Evolutionary conservation across 2,888 invertebrate genomes (phyloP).

Genomic region (Orthosia incerta): DNA sequence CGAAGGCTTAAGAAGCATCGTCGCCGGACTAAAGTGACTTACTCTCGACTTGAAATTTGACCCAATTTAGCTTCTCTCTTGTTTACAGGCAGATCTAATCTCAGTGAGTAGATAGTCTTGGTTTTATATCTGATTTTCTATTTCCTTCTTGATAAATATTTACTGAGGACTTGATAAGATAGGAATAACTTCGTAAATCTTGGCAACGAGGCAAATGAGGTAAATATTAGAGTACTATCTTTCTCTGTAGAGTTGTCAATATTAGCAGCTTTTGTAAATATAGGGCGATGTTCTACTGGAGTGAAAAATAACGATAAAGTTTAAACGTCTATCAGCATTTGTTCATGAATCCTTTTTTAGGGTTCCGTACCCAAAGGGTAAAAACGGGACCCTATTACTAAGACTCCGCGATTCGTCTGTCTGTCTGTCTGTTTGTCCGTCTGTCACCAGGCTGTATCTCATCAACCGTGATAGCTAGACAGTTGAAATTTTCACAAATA

Average conservation of each 20-base stretch:
- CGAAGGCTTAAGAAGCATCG: conserved; percentile 38
- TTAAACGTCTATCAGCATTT: background rate
- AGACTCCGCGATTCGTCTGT: too few species aligned
- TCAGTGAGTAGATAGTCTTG: conserved; percentile 24
- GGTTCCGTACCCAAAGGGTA: too few species aligned
- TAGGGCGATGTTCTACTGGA: too few species aligned
- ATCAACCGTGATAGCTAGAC: too few species aligned
- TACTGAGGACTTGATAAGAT: conserved; percentile 26
- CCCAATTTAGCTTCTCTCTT: conserved; percentile 68
- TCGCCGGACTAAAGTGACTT: conserved; percentile 61
- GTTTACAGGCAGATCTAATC: conserved; percentile 58
- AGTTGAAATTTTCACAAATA: too few species aligned
- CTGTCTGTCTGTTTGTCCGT: too few species aligned
- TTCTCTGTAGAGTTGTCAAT: background rate
- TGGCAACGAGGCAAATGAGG: conserved; percentile 3
- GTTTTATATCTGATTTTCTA: conserved; percentile 41
- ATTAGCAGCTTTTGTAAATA: background rate
- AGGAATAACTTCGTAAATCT: background rate
- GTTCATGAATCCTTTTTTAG: background rate
- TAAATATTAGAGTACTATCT: conserved; percentile 14
- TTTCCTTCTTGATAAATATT: conserved; percentile 32
- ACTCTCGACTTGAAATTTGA: conserved; percentile 67
- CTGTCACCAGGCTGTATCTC: too few species aligned
- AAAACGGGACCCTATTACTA: too few species aligned
- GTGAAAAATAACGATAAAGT: background rate